Evolutionary conservation across 2,113 vertebrate genomes (phyloP), one percentile per base, ranked within the genome.

Genomic region (Triplophysa tibetana): DNA sequence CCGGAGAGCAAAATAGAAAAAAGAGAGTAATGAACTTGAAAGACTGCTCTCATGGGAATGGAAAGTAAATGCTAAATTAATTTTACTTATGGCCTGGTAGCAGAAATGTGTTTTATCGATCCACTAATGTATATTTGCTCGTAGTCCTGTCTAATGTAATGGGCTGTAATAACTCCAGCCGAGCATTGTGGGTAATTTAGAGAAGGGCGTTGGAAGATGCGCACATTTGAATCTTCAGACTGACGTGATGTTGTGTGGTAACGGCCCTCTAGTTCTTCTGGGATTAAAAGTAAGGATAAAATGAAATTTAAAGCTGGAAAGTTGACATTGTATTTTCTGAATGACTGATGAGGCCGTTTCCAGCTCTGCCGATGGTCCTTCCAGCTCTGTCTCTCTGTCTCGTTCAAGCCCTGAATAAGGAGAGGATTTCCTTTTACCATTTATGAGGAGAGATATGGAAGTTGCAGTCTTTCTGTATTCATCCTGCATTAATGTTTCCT

Each of bases 71-170:
- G 41, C 67, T 77, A 79, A 45, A 74, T 79, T 79, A 75, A 75
- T 79, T 84, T 79, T 82, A 66, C 80, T 76, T 61, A 45, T 78
- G 38, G 80, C 48, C 72, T 82, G 75, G 77, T 82, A 70, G 72
- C 70, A 65, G 50, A 79, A 62, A 84, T 76, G 72, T 67, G 64
- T 56, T 58, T 52, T 84, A 84, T 82, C n/a, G 83, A 84, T 84
- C 61, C 19, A 56, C 48, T 79, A 82, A 81, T 84, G 80, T 64
- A 58, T 50, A 64, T 52, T 75, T 64, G 67, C 61, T 19, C 17
- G 19, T 26, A 68, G 66, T 45, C 50, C 60, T 75, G 61, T 81
- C 61, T 66, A 23, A 68, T 68, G 54, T 84, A 82, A 84, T 81
- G 70, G 78, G 75, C 72, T 56, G 70, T 78, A 84, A 82, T 72